phyloP scores from a whole-genome alignment of 2,113 vertebrate species.

The Thermophis baileyi region DNA sequence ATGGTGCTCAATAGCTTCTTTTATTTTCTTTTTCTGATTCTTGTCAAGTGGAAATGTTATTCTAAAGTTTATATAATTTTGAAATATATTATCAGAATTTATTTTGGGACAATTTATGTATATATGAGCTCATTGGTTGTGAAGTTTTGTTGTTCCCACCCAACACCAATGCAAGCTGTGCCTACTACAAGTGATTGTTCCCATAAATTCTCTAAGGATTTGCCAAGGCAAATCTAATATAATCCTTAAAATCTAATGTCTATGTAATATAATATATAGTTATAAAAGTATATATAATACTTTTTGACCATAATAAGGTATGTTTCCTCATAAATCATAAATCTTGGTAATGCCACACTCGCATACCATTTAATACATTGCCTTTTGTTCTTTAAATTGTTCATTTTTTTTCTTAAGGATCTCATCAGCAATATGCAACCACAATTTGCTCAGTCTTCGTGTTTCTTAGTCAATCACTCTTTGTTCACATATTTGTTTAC shows the following conservation, averaged over 20 bases:
- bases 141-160: not conserved
- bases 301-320: not conserved
- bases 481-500: not conserved
- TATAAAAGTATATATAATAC: too few species aligned
- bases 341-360: not conserved
- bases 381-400: not conserved
- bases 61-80: not conserved
- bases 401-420: not conserved
- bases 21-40: conserved; percentile 12
- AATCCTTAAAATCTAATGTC: not conserved
- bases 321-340: not conserved
- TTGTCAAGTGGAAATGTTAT: not conserved
- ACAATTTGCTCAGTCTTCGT: not conserved
- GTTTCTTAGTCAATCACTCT: not conserved
- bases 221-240: not conserved
- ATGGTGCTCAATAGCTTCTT: conserved; percentile 14
- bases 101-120: not conserved
- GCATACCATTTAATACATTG: not conserved
- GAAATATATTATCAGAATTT: not conserved
- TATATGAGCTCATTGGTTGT: not conserved
- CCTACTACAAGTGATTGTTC: not conserved
- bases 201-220: not conserved
- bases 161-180: not conserved
- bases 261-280: not conserved
- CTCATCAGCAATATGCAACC: not conserved